Evolutionary conservation across 2,888 invertebrate genomes (phyloP).

Genomic region (Tenthredo mesomela): DNA sequence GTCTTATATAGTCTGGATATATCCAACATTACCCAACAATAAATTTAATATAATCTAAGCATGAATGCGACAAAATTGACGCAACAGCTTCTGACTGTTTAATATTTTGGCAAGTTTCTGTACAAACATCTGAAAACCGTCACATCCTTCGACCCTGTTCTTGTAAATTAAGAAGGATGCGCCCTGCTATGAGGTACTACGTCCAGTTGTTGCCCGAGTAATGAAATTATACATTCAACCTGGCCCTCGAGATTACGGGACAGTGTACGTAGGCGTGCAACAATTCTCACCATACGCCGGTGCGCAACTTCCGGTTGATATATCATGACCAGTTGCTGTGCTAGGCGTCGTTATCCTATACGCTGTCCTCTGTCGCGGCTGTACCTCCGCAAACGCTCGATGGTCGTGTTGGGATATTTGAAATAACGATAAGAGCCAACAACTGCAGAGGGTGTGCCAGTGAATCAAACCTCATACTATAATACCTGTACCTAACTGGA

Average conservation of each 20-base stretch:
- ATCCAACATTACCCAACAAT: not conserved
- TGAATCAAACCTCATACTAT: constrained; percentile 43
- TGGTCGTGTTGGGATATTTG: constrained; percentile 50
- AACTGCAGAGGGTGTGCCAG: constrained; percentile 49
- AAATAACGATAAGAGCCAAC: constrained; percentile 51
- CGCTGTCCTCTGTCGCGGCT: constrained; percentile 34
- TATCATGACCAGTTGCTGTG: constrained; percentile 48
- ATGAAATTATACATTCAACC: constrained; percentile 50
- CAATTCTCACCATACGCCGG: constrained; percentile 43
- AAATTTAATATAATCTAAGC: not conserved
- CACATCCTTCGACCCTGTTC: not conserved
- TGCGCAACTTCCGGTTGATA: constrained; percentile 48
- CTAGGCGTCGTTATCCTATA: constrained; percentile 44
- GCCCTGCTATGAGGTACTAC: not conserved
- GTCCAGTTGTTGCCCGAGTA: constrained; percentile 40
- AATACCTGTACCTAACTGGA: not conserved
- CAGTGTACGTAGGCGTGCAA: constrained; percentile 25
- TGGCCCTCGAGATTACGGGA: constrained; percentile 43
- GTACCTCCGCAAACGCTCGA: constrained; percentile 37
- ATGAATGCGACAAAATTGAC: not conserved
- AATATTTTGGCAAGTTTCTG: not conserved
- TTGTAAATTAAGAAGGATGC: constrained; percentile 29
- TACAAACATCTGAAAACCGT: not conserved
- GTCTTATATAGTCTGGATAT: not conserved
- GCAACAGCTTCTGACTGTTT: not conserved